phyloP scores from a whole-genome alignment of 2,888 invertebrate species.

The Onchidella celtica region DNA sequence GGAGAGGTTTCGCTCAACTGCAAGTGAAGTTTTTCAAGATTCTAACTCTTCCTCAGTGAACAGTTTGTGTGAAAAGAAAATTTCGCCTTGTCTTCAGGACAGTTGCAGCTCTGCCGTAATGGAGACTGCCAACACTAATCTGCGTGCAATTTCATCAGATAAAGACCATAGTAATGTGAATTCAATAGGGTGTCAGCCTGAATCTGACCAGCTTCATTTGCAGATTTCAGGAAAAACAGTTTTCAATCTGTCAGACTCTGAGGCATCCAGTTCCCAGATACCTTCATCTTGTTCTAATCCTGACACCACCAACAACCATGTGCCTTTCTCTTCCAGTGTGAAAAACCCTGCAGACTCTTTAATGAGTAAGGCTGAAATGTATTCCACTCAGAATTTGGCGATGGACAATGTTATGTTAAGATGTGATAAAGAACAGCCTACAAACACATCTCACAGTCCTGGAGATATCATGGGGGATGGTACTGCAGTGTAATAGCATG shows the following conservation, averaged over 20 bases:
- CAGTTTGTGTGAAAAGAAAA: too few relatives aligned
- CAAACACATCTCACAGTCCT: neutral
- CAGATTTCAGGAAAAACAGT: too few relatives aligned
- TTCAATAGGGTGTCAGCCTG: too few relatives aligned
- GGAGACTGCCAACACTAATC: too few relatives aligned
- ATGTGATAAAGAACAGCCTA: neutral
- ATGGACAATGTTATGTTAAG: neutral
- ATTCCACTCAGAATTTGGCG: neutral
- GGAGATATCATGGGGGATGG: neutral
- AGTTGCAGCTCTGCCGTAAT: too few relatives aligned
- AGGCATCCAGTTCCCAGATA: too few relatives aligned
- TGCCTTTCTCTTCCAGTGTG: slow-evolving; percentile 27
- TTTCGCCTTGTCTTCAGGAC: too few relatives aligned
- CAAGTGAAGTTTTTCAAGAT: slow-evolving; percentile 1
- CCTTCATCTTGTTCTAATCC: neutral
- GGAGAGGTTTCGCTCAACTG: too few relatives aligned
- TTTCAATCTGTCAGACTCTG: too few relatives aligned
- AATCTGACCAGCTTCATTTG: too few relatives aligned
- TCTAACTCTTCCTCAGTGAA: neutral
- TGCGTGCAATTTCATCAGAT: too few relatives aligned
- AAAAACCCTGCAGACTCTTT: neutral
- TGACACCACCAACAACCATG: neutral
- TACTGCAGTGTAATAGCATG: slow-evolving; percentile 13
- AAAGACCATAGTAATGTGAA: too few relatives aligned
- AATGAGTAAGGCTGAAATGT: neutral